Base-by-base conservation (phyloP, 2,888 invertebrate species). In the Matsumyia berberina region DNA sequence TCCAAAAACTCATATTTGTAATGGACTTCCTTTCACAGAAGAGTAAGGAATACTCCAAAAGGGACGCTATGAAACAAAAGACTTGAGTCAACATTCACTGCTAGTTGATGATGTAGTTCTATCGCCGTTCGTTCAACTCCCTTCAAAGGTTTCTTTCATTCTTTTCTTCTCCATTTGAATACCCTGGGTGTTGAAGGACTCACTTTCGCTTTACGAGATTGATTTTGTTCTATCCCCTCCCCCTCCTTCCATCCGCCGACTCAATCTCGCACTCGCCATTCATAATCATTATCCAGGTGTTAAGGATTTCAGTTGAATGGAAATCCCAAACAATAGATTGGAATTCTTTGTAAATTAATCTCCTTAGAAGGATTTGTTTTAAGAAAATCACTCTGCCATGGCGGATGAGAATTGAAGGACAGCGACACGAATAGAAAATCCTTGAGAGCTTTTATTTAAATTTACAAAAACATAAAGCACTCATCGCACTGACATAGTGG, bases 301-400 rank as follows among this genome's bases (percentile, higher is more conserved):
- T 74, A 60, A 53, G 17, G 55, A 49, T 19, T 57, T 55, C 12
- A 44, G 12, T 33, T 53, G 62, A 51, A 66, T 58, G 46, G 67
- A 39, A 73, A 12, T 39, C 29, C 0, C 29, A n/a, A 53, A 80
- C 80, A 80, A 73, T 67, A 15, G 49, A 19, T 33, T 11, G n/a
- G 3, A 67, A 53, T 51, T 55, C 58, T 31, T 44, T 57, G 12
- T 44, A 67, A 55, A 39, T 67, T 67, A 80, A 80, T 80, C 31
- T 62, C 46, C 51, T 31, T 55, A 67, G 35, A 74, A 73, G 60
- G 24, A 44, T n/a, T 37, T 35, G 12, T 8, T 17, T 3, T n/a
- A 24, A n/a, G n/a, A 35, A 57, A 12, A 46, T 6, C 12, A 15
- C 0, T 1, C n/a, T 42, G 1, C 24, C 4, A 24, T 12, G 6